Conservation (phyloP, 2,888 invertebrate genomes). For the Petrolisthes manimaculis region DNA sequence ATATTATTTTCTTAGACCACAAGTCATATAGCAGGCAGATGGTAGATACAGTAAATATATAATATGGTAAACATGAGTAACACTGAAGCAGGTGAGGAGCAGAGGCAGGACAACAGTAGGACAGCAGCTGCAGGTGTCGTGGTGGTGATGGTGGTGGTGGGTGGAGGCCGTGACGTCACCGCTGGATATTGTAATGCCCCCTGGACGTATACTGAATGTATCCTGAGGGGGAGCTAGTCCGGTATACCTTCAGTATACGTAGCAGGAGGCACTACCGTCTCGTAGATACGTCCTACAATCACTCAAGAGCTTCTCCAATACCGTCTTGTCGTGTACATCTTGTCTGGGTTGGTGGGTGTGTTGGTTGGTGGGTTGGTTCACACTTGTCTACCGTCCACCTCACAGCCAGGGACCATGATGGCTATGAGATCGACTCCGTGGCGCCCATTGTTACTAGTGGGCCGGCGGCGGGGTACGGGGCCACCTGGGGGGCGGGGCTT, state of each 20-base stretch:
- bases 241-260: slow-evolving; percentile 99
- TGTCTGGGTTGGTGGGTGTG: neutral
- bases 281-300: slow-evolving; percentile 46
- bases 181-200: slow-evolving; percentile 75
- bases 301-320: slow-evolving; percentile 28
- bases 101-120: neutral
- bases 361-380: neutral
- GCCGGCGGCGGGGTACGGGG: slow-evolving; percentile 57
- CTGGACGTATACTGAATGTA: slow-evolving; percentile 99
- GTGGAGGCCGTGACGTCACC: slow-evolving; percentile 36
- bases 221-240: slow-evolving; percentile 90
- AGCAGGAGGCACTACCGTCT: slow-evolving; percentile 93
- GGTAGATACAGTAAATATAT: too few relatives aligned
- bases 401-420: slow-evolving; percentile 20
- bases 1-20: too few relatives aligned
- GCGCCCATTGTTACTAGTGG: slow-evolving; percentile 44
- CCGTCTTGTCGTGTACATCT: neutral
- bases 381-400: neutral
- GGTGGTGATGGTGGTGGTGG: neutral
- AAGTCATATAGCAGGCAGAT: too few relatives aligned
- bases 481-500: slow-evolving; percentile 59
- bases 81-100: neutral
- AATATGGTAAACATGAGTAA: neutral
- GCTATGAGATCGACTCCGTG: slow-evolving; percentile 16
- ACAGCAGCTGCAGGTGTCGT: slow-evolving; percentile 11